phyloP scores from a whole-genome alignment of 2,888 invertebrate species.

The Fragum fragum region DNA sequence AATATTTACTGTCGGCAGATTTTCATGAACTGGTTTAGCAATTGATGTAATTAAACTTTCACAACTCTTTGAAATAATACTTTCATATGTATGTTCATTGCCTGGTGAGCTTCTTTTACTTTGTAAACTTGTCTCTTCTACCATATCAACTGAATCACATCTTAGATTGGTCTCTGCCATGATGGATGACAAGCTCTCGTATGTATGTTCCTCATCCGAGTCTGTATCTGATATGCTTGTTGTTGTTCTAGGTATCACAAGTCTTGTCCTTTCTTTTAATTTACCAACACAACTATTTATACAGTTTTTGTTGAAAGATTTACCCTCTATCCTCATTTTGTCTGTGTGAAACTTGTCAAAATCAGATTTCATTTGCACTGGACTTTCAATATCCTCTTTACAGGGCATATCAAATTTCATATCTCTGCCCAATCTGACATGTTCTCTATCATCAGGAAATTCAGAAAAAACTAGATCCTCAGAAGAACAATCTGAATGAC shows the following conservation, averaged over 20 bases:
- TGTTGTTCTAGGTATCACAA: conserved; percentile 33
- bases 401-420: background rate
- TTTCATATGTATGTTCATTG: conserved; percentile 35
- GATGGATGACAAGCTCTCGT: conserved; percentile 44
- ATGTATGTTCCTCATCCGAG: conserved; percentile 41
- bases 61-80: conserved; percentile 20
- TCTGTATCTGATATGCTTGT: background rate
- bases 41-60: background rate
- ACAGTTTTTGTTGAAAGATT: background rate
- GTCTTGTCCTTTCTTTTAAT: conserved; percentile 30
- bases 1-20: background rate
- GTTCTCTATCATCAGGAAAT: background rate
- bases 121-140: background rate
- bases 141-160: conserved; percentile 23
- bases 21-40: background rate
- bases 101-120: background rate
- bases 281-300: background rate
- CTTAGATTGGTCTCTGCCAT: conserved; percentile 24
- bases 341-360: background rate
- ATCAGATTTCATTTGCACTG: background rate
- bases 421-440: no score
- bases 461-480: background rate
- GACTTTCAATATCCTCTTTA: background rate
- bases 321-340: conserved; percentile 21
- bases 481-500: background rate